phyloP scores from a whole-genome alignment of 2,113 vertebrate genomes.

The Egretta garzetta region DNA sequence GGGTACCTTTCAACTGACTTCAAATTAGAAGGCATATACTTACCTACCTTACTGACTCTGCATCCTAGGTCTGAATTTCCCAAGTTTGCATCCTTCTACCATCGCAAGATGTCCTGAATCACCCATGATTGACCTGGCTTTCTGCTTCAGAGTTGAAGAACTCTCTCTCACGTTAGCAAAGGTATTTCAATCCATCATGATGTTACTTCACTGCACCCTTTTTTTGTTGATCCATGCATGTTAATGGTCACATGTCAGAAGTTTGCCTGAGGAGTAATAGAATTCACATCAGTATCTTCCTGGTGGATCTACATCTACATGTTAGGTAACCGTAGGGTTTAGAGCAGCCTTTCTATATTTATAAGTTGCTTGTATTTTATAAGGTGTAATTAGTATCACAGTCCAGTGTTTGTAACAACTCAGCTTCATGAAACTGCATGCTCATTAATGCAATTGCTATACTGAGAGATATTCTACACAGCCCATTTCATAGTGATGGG shows the following conservation, averaged over 20 bases:
- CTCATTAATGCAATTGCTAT: conserved; percentile 1
- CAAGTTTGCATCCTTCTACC: neutral
- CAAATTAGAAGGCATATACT: neutral
- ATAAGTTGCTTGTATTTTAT: neutral
- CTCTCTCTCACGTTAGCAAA: neutral
- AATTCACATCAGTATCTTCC: neutral
- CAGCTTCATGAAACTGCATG: neutral
- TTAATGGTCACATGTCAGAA: fast-evolving
- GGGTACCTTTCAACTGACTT: neutral
- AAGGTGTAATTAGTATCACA: neutral
- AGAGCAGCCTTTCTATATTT: neutral
- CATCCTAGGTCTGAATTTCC: neutral
- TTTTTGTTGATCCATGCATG: neutral
- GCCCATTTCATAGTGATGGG: conserved; percentile 20
- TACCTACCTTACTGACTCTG: neutral
- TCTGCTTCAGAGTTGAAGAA: neutral
- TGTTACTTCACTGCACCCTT: neutral
- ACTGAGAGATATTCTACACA: conserved; percentile 32
- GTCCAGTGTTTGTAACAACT: neutral
- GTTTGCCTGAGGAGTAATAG: neutral
- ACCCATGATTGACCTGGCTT: neutral
- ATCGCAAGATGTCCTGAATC: neutral
- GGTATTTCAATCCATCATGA: neutral
- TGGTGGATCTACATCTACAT: fast-evolving
- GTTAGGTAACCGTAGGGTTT: neutral